phyloP scores from a whole-genome alignment of 2,888 invertebrate genomes.

The Gymnocheta viridis region DNA sequence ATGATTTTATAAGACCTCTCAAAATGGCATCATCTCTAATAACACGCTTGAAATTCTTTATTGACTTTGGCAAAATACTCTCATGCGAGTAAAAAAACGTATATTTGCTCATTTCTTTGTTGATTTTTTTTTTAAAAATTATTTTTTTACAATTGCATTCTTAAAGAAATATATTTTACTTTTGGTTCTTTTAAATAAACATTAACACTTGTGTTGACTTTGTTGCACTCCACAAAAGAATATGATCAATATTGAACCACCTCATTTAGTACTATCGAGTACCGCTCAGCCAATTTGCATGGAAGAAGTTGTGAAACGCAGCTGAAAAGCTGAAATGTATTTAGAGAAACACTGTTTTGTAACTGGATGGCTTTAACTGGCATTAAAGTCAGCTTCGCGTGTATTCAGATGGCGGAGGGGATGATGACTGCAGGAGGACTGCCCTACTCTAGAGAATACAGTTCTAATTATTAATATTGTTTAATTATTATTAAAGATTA shows the following conservation, averaged over 20 bases:
- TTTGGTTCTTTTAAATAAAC: slow-evolving; percentile 61
- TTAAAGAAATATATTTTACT: slow-evolving; percentile 18
- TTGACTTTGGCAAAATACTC: slow-evolving; percentile 44
- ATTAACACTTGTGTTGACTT: slow-evolving; percentile 69
- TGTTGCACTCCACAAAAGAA: slow-evolving; percentile 33
- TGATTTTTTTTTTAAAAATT: slow-evolving; percentile 12
- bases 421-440: no score
- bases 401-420: no score
- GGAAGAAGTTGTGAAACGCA: not conserved
- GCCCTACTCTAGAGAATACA: no score
- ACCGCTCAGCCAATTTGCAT: no score
- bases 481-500: no score
- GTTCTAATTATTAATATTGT: no score
- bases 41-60: slow-evolving; percentile 47
- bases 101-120: not conserved
- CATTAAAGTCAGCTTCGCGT: no score
- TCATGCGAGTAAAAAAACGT: not conserved
- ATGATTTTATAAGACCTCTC: slow-evolving; percentile 32
- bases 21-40: slow-evolving; percentile 50
- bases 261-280: no score
- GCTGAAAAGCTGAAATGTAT: no score
- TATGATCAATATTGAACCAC: no score
- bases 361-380: no score
- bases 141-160: slow-evolving; percentile 10
- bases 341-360: no score